Conservation (phyloP, 1,140 invertebrate species). For the Drosophila pseudoobscura region DNA sequence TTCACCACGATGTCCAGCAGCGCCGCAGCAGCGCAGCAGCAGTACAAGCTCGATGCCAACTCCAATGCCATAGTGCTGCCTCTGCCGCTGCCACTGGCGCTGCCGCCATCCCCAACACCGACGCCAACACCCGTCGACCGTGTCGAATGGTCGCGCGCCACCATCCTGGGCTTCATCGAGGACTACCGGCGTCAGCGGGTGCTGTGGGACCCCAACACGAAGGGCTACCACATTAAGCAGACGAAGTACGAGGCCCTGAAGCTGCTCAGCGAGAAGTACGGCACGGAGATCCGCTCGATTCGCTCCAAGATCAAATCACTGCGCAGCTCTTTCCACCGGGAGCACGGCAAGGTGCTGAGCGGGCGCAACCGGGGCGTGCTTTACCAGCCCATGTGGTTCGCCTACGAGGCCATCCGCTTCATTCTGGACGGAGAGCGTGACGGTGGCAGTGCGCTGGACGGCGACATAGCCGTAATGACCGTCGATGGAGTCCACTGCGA, state of each 20-base stretch:
- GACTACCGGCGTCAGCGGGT: slow-evolving; percentile 76
- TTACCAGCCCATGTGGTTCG: slow-evolving; percentile 83
- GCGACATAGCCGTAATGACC: slow-evolving; percentile 27
- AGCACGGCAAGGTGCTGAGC: slow-evolving; percentile 78
- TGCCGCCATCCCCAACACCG: slow-evolving; percentile 27
- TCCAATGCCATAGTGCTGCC: slow-evolving; percentile 64
- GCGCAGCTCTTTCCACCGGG: slow-evolving; percentile 79
- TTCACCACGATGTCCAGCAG: slow-evolving; percentile 77
- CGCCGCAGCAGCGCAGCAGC: slow-evolving; percentile 62
- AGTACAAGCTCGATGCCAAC: slow-evolving; percentile 67
- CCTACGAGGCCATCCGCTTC: slow-evolving; percentile 79
- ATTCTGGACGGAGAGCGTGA: slow-evolving; percentile 77
- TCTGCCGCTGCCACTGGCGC: slow-evolving; percentile 27
- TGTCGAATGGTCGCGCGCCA: slow-evolving; percentile 80
- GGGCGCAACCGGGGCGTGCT: slow-evolving; percentile 71
- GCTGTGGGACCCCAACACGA: slow-evolving; percentile 81
- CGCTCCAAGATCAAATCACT: slow-evolving; percentile 80
- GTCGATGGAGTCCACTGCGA: slow-evolving; percentile 3
- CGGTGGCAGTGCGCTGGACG: slow-evolving; percentile 28
- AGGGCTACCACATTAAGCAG: slow-evolving; percentile 81
- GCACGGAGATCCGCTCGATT: slow-evolving; percentile 79
- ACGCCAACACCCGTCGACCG: slow-evolving; percentile 57
- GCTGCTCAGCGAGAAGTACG: slow-evolving; percentile 72
- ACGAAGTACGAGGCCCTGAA: slow-evolving; percentile 81
- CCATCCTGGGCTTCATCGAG: slow-evolving; percentile 78